phyloP scores from a whole-genome alignment of 2,888 invertebrate species.

The Eilema sororculum region DNA sequence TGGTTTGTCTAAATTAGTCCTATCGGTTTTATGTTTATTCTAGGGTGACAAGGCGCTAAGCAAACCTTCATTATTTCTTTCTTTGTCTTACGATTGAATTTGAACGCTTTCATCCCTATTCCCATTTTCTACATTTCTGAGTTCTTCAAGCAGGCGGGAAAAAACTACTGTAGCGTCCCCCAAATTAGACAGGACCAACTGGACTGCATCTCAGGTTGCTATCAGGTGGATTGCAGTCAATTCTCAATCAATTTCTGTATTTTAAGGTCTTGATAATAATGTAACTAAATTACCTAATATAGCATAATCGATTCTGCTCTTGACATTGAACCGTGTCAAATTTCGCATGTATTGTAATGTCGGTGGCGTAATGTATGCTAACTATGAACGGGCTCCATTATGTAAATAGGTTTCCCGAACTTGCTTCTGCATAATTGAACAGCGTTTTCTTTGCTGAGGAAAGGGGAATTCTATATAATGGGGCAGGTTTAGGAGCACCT shows the following conservation, averaged over 20 bases:
- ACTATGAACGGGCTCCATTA: neutral
- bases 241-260: neutral
- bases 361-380: neutral
- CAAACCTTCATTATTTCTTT: neutral
- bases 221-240: neutral
- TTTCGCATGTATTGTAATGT: conserved; percentile 1
- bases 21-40: neutral
- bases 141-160: no score
- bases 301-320: neutral
- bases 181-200: no score
- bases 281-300: neutral
- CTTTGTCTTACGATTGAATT: no score
- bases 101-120: no score
- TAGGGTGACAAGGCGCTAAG: neutral
- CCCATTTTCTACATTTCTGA: no score
- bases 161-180: no score
- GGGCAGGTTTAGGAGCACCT: neutral
- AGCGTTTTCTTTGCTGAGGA: neutral
- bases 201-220: no score
- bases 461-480: neutral
- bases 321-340: neutral
- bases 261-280: neutral
- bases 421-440: conserved; percentile 6
- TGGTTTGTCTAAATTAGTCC: neutral
- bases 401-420: conserved; percentile 1